Conservation (phyloP, 2,797 vertebrate genomes). For the Pitangus sulphuratus region DNA sequence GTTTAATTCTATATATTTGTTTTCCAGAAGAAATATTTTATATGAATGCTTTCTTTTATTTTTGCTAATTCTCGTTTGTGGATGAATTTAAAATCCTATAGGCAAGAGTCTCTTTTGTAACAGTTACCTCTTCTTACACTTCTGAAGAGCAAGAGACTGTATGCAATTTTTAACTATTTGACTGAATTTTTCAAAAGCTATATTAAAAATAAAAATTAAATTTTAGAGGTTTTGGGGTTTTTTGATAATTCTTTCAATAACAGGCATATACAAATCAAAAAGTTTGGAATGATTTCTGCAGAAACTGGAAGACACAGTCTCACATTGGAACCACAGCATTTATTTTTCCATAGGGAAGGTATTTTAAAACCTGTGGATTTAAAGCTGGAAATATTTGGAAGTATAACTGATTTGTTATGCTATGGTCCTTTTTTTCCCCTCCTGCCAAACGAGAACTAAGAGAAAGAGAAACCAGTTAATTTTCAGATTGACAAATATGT, state of each 20-base stretch:
- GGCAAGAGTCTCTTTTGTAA: background rate
- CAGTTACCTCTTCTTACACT: background rate
- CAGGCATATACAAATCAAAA: background rate
- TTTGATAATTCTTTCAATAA: background rate
- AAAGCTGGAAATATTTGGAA: background rate
- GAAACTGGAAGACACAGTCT: background rate
- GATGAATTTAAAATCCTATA: background rate
- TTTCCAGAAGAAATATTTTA: background rate
- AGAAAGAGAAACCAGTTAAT: background rate
- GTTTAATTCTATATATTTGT: background rate
- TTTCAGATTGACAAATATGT: background rate
- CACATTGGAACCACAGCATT: background rate
- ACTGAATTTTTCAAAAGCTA: background rate
- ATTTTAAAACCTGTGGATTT: background rate
- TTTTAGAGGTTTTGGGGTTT: background rate
- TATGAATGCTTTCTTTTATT: background rate
- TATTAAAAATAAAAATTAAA: background rate
- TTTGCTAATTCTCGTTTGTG: background rate
- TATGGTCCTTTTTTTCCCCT: accelerated
- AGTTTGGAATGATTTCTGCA: background rate
- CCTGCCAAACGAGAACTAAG: background rate
- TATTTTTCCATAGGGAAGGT: background rate
- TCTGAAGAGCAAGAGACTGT: background rate
- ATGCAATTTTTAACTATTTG: background rate
- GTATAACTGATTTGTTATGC: background rate